Percentiles rank a stretch among this genome's conserved stretches.
Conservation (phyloP, 2,113 vertebrate species). For the Silurus meridionalis region DNA sequence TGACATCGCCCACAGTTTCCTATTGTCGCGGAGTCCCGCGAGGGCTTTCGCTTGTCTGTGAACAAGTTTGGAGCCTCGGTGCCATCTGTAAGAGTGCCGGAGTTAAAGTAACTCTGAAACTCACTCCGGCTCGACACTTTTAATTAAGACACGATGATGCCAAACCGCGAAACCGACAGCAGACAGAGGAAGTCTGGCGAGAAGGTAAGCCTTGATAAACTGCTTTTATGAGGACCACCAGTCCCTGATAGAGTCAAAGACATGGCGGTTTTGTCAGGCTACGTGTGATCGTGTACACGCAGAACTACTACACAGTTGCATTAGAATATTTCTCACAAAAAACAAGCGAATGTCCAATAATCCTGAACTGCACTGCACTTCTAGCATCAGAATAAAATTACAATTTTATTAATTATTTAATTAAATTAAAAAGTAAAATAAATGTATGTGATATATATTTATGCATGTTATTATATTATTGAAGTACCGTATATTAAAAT, state of each 20-base stretch:
- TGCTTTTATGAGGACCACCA: background rate
- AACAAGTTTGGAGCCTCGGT: constrained; percentile 16
- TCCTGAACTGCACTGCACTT: background rate
- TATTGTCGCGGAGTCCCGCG: constrained; percentile 28
- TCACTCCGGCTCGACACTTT: constrained; percentile 63
- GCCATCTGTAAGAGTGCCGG: constrained; percentile 27
- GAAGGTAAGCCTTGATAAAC: background rate
- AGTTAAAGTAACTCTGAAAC: constrained; percentile 14
- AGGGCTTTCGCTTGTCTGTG: constrained; percentile 20
- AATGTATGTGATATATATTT: background rate
- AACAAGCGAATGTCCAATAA: background rate
- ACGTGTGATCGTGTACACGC: too few species aligned
- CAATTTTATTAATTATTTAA: too few species aligned
- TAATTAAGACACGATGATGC: constrained; percentile 66
- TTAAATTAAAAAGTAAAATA: background rate
- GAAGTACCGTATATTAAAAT: background rate
- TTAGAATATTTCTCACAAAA: background rate
- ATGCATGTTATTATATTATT: background rate
- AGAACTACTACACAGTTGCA: background rate
- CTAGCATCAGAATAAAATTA: background rate
- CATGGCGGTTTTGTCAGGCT: too few species aligned
- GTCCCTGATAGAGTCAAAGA: too few species aligned
- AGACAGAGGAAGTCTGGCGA: constrained; percentile 57
- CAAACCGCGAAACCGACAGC: constrained; percentile 45
- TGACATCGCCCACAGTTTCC: constrained; percentile 44